Base-by-base conservation (phyloP, 2,797 vertebrate species). In the Hoplostethus atlanticus region DNA sequence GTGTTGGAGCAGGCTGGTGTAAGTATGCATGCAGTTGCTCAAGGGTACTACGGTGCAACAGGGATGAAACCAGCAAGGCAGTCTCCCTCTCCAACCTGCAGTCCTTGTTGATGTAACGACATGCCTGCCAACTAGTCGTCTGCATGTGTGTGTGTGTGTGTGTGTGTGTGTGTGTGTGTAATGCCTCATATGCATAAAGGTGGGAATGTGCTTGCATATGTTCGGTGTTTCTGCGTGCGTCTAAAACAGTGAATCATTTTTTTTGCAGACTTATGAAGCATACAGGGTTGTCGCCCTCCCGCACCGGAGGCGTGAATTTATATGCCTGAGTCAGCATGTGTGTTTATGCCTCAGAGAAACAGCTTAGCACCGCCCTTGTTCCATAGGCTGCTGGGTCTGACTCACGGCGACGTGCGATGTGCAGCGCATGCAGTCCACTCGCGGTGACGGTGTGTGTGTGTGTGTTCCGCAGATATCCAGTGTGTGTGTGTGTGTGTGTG, bases 291-390 rank as follows among this genome's bases (percentile, higher is more conserved):
- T 38, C 47, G 21, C 21, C 21, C 30, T 10, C 30, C 59, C 5
- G 0, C 73, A 64, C 8, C 38, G 31, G 34, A 30, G 16, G 21
- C 16, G 16, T 50, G 38, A 75, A 84, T 87, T 66, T 68, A 46
- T 61, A 79, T 48, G 60, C 34, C 80, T 84, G 80, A 90, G 64
- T 91, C 79, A 88, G 77, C 68, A 83, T 76, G 82, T 58, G 70
- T 73, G 61, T 80, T 65, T 21, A 59, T 31, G 50, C 73, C 69
- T 81, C 64, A 0, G 6, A 64, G 28, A 78, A 59, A 64, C 36
- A 64, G 50, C 62, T 58, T 58, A 83, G 71, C 81, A 83, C 76
- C 36, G 71, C 63, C 64, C 38, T 2, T 47, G 56, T 52, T 56
- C 84, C 62, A 73, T 62, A 76, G 77, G 74, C 53, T 9, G 1